These are phyloP conservation scores for Nixonia krombeini DNA, from an alignment of 1,140 invertebrate species.

Conservation along the genomic window DNA sequence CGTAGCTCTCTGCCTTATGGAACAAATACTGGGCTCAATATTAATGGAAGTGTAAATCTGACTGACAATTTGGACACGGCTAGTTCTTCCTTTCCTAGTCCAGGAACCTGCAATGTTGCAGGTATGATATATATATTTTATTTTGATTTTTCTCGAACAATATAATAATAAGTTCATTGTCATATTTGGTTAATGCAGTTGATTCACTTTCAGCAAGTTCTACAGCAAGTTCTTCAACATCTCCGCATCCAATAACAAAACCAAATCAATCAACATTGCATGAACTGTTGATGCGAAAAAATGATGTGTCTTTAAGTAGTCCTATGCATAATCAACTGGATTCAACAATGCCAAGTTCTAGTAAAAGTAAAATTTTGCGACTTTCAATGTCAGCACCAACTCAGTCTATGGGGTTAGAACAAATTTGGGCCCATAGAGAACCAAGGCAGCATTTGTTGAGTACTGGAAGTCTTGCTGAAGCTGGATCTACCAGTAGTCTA, in stretches of 20 bases:
- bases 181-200: slow-evolving; percentile 1
- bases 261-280: slow-evolving; percentile 73
- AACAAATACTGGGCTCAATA: slow-evolving; percentile 51
- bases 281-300: slow-evolving; percentile 78
- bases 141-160: no score
- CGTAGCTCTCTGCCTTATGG: slow-evolving; percentile 53
- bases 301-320: slow-evolving; percentile 68
- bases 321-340: slow-evolving; percentile 59
- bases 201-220: slow-evolving; percentile 57
- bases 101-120: slow-evolving; percentile 64
- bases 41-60: slow-evolving; percentile 55
- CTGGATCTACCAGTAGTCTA: slow-evolving; percentile 88
- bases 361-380: slow-evolving; percentile 74
- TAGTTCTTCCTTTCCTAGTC: slow-evolving; percentile 63
- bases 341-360: slow-evolving; percentile 54
- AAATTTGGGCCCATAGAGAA: slow-evolving; percentile 88
- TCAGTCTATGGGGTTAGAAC: slow-evolving; percentile 79
- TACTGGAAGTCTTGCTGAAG: slow-evolving; percentile 85
- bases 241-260: slow-evolving; percentile 55
- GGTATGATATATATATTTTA: slow-evolving; percentile 51
- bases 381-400: slow-evolving; percentile 89
- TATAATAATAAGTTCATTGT: no score
- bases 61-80: slow-evolving; percentile 59
- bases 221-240: slow-evolving; percentile 67
- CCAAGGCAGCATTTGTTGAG: slow-evolving; percentile 89